Evolutionary conservation across 2,797 vertebrate species (phyloP).

Genomic region (Megalops cyprinoides): DNA sequence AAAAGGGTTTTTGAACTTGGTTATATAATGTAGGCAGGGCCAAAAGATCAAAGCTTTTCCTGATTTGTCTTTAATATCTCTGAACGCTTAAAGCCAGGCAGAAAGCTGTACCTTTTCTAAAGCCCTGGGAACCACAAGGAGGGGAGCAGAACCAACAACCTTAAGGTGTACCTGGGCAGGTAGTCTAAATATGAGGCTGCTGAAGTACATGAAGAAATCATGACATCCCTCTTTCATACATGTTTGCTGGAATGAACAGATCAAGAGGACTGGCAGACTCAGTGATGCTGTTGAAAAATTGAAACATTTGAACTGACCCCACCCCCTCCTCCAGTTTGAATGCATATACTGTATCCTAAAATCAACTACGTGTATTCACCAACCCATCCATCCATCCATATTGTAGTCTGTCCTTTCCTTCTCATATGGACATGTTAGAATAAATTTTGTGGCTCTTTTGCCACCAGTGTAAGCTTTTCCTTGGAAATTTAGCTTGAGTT

Average conservation of each 20-base stretch:
- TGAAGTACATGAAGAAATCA: not conserved
- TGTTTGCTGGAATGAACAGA: not conserved
- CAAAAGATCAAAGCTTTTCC: not conserved
- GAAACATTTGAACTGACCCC: no score
- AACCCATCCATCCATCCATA: no score
- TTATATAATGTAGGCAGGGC: not conserved
- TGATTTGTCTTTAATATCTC: not conserved
- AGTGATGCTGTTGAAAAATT: no score
- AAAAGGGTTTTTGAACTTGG: not conserved
- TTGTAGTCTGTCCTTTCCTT: no score
- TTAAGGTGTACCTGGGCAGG: not conserved
- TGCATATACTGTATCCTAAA: not conserved
- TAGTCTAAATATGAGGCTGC: not conserved
- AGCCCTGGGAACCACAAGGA: not conserved
- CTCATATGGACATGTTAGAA: no score
- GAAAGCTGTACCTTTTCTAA: not conserved
- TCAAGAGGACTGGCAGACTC: not conserved
- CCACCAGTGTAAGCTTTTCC: not conserved
- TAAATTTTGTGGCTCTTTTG: not conserved
- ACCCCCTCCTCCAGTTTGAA: no score
- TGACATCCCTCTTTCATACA: not conserved
- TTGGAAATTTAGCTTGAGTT: not conserved
- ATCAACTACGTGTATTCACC: not conserved
- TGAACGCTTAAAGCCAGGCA: not conserved
- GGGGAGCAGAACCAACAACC: not conserved